Evolutionary conservation across 2,888 invertebrate species (phyloP).

Genomic region (Acleris literana): DNA sequence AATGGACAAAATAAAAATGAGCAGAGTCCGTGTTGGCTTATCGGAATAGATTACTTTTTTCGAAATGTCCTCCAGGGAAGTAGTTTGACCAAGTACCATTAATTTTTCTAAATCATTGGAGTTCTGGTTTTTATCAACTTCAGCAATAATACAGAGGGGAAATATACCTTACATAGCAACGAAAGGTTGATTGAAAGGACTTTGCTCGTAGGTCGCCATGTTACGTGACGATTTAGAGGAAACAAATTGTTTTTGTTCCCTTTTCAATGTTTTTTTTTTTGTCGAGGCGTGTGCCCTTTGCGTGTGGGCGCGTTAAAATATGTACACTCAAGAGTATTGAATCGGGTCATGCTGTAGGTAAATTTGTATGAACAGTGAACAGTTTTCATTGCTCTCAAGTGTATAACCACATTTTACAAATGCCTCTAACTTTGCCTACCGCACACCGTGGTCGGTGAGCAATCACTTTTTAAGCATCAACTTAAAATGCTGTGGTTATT

Average conservation of each 20-base stretch:
- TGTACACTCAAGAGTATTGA: slow-evolving; percentile 30
- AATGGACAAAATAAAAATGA: slow-evolving; percentile 81
- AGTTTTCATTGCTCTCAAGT: too few relatives aligned
- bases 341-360: too few relatives aligned
- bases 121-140: slow-evolving; percentile 48
- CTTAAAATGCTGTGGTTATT: slow-evolving; percentile 66
- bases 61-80: slow-evolving; percentile 70
- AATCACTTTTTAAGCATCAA: slow-evolving; percentile 72
- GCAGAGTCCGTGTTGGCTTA: slow-evolving; percentile 79
- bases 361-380: too few relatives aligned
- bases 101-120: slow-evolving; percentile 62
- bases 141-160: slow-evolving; percentile 39
- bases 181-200: slow-evolving; percentile 39
- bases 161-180: slow-evolving; percentile 39
- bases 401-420: slow-evolving; percentile 70
- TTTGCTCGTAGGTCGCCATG: slow-evolving; percentile 28
- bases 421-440: slow-evolving; percentile 69
- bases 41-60: slow-evolving; percentile 80
- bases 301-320: slow-evolving; percentile 74
- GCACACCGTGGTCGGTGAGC: slow-evolving; percentile 60
- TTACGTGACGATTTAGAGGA: slow-evolving; percentile 57
- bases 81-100: slow-evolving; percentile 52
- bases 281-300: slow-evolving; percentile 61
- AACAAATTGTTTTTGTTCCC: slow-evolving; percentile 53
- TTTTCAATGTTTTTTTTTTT: slow-evolving; percentile 51